Evolutionary conservation across 2,888 invertebrate species (phyloP).

Genomic region (Spisula subtruncata): DNA sequence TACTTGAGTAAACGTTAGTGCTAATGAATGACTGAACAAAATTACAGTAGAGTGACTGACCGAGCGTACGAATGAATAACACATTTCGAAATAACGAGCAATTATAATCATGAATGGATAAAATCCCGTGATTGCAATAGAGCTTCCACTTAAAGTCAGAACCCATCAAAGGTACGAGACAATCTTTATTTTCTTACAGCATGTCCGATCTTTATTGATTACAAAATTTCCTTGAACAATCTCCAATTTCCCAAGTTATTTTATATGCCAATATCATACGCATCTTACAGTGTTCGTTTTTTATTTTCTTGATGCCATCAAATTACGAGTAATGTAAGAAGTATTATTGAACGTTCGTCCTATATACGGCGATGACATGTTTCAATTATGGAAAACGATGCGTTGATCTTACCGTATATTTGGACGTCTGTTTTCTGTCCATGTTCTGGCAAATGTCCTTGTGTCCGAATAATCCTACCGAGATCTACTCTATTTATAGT

Average conservation of each 20-base stretch:
- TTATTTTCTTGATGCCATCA: conserved; percentile 9
- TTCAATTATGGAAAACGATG: conserved; percentile 2
- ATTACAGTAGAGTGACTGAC: too few relatives aligned
- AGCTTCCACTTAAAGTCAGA: too few relatives aligned
- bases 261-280: not conserved
- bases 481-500: not conserved
- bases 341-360: conserved; percentile 19
- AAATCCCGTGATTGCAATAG: too few relatives aligned
- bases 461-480: not conserved
- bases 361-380: not conserved
- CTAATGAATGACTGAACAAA: too few relatives aligned
- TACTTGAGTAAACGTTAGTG: too few relatives aligned
- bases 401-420: not conserved
- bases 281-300: not conserved
- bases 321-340: not conserved
- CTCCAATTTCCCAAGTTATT: not conserved
- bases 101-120: too few relatives aligned
- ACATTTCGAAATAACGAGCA: too few relatives aligned
- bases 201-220: conserved; percentile 14
- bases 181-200: not conserved
- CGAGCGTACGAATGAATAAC: too few relatives aligned
- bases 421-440: not conserved
- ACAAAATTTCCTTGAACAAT: not conserved
- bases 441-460: not conserved
- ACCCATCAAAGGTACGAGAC: too few relatives aligned